Percentiles rank a stretch among this genome's conserved stretches.
These are phyloP conservation scores for Siderastrea radians DNA, from an alignment of 92 coral and sea anemone species.

Conservation along the genomic window DNA sequence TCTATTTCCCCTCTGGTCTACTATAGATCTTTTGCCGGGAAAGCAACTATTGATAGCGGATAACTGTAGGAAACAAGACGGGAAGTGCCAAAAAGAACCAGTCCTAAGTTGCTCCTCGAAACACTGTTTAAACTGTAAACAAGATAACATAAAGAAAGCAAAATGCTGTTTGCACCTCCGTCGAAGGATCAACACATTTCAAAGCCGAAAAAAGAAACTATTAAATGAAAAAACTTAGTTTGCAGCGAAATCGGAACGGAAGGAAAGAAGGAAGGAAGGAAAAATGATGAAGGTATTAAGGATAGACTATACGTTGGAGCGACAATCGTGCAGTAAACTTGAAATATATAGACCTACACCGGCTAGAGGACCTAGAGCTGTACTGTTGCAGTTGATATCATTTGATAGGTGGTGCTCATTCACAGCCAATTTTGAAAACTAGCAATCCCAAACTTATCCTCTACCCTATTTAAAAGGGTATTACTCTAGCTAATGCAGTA, in stretches of 20 bases:
- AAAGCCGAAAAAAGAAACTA: background rate
- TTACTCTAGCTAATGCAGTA: too few relatives aligned
- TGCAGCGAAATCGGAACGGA: background rate
- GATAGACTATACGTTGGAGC: too few relatives aligned
- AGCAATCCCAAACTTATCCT: too few relatives aligned
- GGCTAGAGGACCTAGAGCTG: too few relatives aligned
- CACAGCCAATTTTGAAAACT: too few relatives aligned
- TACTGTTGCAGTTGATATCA: too few relatives aligned
- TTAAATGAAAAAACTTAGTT: background rate
- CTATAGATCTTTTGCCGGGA: background rate
- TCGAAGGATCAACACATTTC: background rate
- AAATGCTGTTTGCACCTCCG: background rate
- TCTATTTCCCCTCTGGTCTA: background rate
- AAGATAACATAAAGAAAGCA: background rate
- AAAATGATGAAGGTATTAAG: too few relatives aligned
- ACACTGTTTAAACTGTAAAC: background rate
- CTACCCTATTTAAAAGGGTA: too few relatives aligned
- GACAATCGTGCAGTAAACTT: too few relatives aligned
- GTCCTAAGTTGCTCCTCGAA: background rate
- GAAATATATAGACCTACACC: too few relatives aligned
- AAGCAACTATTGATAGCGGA: background rate
- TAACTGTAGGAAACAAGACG: conserved; percentile 9
- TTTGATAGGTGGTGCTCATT: too few relatives aligned
- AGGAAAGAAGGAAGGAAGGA: conserved; percentile 9
- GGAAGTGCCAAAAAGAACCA: background rate